Base-by-base conservation (phyloP, 2,113 vertebrate species). In the Riparia riparia region DNA sequence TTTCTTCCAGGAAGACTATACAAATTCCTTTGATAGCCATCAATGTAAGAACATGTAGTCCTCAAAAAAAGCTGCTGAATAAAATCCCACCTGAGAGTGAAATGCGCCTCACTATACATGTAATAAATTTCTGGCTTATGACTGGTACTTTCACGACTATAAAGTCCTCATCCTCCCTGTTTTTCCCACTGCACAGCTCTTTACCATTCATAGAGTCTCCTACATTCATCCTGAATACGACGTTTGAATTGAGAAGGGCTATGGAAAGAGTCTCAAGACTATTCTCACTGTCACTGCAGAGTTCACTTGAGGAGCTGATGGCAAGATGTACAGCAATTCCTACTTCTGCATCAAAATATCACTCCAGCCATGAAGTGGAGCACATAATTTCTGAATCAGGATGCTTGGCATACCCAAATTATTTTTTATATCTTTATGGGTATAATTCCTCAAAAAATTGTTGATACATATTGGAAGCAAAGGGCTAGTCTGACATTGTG, bases 141-240 rank as follows among this genome's bases (percentile, higher is more conserved):
- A 18, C 39, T 7, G 0, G 0, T 10, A 41, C 10, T 58, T 68
- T 24, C 1, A 1, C 31, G 45, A 51, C 45, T 78, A 18, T 4
- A 10, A 37, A 70, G 68, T 45, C 34, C 14, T 56, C 28, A 54
- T 41, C 20, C 28, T 60, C 42, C 16, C 7, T 51, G 6, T 3
- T 64, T 86, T 41, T 56, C 17, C 29, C 31, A 13, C 7, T 31
- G 9, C 32, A 31, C 11, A 32, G 7, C 8, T 34, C 22, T 73
- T 93, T 47, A 29, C 39, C 21, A 28, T 63, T 66, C 15, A 4
- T 31, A 3, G 6, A 41, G 17, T 39, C 29, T 63, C 41, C 14
- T 21, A 9, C 0, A 0, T 66, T 81, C 12, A 42, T 21, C 34
- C 31, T 51, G 26, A 63, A 47, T 32, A 37, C 9, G 45, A n/a